Evolutionary conservation across 2,113 vertebrate genomes (phyloP), one percentile per base, ranked within the genome.

Genomic region (Leiothrix lutea): DNA sequence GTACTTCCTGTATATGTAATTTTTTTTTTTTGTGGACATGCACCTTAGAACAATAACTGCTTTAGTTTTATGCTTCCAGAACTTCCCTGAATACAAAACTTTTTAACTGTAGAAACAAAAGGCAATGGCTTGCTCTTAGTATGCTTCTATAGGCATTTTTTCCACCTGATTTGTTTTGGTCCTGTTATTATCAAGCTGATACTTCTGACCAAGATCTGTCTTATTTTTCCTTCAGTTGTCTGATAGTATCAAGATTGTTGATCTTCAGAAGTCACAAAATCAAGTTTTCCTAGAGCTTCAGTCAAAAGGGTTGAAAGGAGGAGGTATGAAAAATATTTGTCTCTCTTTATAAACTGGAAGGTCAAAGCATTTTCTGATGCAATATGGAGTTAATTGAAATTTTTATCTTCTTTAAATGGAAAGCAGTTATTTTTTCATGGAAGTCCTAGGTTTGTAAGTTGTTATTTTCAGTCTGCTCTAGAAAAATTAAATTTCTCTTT

Each of bases 251-350:
- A 98, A 96, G 96, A 98, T 99, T 94, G 97, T 94, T 83, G 97
- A 98, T 78, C 96, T 99, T 97, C 97, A 98, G 90, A 96, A 97
- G 60, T 94, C 93, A 45, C 96, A 98, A 96, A 98, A 95, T 80
- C 98, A 99, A 90, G 95, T 99, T 92, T 99, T 98, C 90, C 86
- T 99, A 80, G 98, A 97, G 14, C 98, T 99, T 97, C 98, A 98
- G 92, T 99, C 99, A 97, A 98, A 97, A 98, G 99, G 99, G 47
- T 98, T 99, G 79, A 98, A 97, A 98, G 99, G 99, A 81, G 99
- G 99, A 99, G 99, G 99, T 99, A 98, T 84, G 93, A 48, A 85
- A 88, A 84, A 77, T 67, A 60, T n/a, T 92, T 62, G 8, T 78
- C 26, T 90, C 33, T 78, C 18, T 79, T 85, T 62, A 60, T 82